Base-by-base conservation (phyloP, 2,888 invertebrate genomes). In the Noctua janthe region DNA sequence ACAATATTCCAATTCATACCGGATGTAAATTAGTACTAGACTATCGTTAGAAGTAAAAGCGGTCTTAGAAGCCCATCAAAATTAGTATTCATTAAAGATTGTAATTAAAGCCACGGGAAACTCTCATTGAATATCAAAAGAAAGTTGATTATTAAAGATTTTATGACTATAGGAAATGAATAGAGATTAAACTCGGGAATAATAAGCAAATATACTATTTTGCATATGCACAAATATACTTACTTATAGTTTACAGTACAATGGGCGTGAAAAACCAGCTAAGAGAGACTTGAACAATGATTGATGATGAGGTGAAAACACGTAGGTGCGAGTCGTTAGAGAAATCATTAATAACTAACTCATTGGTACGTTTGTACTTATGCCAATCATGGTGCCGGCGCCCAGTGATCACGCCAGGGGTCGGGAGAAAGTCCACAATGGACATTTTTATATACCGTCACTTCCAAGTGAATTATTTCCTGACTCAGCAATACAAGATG, bases 261-360 rank as follows among this genome's bases (percentile, higher is more conserved):
- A 83, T 84, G 76, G 79, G 73, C 74, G 80, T 82, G 86, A 74
- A 89, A 87, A 83, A 82, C 79, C 59, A 74, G 69, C 78, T 77
- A 71, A 78, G 72, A 88, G 81, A 84, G 82, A 72, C 80, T 81
- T 81, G 79, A 82, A 89, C 89, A 88, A 90, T 92, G 91, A 92
- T 92, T 90, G 88, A 93, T 92, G 89, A 83, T 82, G 81, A 87
- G 84, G 91, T 83, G 88, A 88, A 90, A 88, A 89, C 87, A 88
- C 76, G 83, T 80, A 89, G 77, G 78, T 74, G 73, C 83, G 80
- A 84, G 85, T 89, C 91, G 88, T 89, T 90, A 90, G 90, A 91
- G 91, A 92, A 92, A 93, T 90, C 91, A 94, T 93, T 92, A 94
- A 91, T 93, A 93, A 91, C 91, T 90, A 82, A 87, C 78, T 83